Base-by-base conservation (phyloP, 1,140 invertebrate species). In the Atopsyche davidsoni region DNA sequence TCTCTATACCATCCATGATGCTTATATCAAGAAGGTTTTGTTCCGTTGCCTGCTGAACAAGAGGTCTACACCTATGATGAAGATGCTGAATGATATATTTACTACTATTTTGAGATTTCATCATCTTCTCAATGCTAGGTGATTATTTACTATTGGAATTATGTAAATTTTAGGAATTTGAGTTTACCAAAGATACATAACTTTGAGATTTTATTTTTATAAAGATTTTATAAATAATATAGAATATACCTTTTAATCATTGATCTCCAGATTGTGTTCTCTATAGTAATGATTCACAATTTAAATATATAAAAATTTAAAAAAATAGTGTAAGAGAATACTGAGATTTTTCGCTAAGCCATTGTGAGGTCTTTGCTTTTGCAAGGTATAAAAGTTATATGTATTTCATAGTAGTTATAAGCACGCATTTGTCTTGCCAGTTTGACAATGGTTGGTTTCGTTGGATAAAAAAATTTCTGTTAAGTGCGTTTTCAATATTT, bases 101-200 rank as follows among this genome's bases (percentile, higher is more conserved):
- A 78, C 77, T 28, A 76, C 86, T 1, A 80, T 84, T 17, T 59
- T 87, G 22, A 82, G 83, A 58, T 87, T 86, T 59, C 84, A 83
- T 50, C 59, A 70, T 4, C 63, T 68, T 19, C 55, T 74, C 11
- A 72, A 70, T 53, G 64, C 67, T 34, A 66, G 72, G 72, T 74
- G 58, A 43, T 11, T 14, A 28, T 28, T 28, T n/a, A n/a, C n/a
- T n/a, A n/a, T n/a, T n/a, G n/a, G 9, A 31, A 9, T n/a, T n/a
- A 9, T n/a, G n/a, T 9, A 9, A 31, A 31, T 31, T 31, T n/a
- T 9, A 31, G 9, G 9, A 9, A 9, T 9, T 31, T 31, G n/a
- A 31, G 9, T 31, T 31, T 31, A 9, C 9, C 28, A 9, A 31
- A 9, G 28, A 9, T 31, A 31, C 28, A 9, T 31, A 31, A 31